Evolutionary conservation across 2,797 vertebrate species (phyloP).

Genomic region (Pseudochaenichthys georgianus): DNA sequence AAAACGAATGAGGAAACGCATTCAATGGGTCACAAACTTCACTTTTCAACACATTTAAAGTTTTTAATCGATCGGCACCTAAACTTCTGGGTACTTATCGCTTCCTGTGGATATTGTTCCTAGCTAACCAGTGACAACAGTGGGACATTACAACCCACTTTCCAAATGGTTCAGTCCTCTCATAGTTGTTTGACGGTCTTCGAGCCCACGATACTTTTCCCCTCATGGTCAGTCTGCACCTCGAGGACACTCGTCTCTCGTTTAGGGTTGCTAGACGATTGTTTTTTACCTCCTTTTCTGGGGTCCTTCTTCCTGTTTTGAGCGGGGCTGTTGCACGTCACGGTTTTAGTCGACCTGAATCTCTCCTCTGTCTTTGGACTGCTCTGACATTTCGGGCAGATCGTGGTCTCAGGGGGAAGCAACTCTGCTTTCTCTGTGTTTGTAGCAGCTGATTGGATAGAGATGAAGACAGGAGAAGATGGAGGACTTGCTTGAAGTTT

Average conservation of each 20-base stretch:
- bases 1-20: conserved; percentile 3
- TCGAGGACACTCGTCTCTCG: conserved; percentile 86
- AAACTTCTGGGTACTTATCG: conserved; percentile 82
- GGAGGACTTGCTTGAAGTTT: conserved; percentile 81
- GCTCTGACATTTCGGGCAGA: conserved; percentile 57
- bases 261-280: conserved; percentile 54
- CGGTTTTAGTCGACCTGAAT: conserved; percentile 66
- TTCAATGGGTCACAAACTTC: not conserved
- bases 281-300: conserved; percentile 52
- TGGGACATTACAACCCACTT: conserved; percentile 84
- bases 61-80: conserved; percentile 67
- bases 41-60: conserved; percentile 12
- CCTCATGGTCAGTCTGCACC: conserved; percentile 81
- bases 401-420: conserved; percentile 22
- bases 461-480: conserved; percentile 91
- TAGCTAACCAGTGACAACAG: conserved; percentile 85
- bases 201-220: conserved; percentile 79
- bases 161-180: conserved; percentile 86
- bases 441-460: conserved; percentile 90
- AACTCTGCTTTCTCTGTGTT: conserved; percentile 77
- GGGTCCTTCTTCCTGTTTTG: conserved; percentile 43
- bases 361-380: conserved; percentile 63
- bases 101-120: conserved; percentile 76
- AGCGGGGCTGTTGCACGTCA: conserved; percentile 61
- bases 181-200: conserved; percentile 86